Percentiles rank a stretch among this genome's conserved stretches.
Evolutionary conservation across 2,113 vertebrate species (phyloP).

Genomic region (Trichechus manatus): DNA sequence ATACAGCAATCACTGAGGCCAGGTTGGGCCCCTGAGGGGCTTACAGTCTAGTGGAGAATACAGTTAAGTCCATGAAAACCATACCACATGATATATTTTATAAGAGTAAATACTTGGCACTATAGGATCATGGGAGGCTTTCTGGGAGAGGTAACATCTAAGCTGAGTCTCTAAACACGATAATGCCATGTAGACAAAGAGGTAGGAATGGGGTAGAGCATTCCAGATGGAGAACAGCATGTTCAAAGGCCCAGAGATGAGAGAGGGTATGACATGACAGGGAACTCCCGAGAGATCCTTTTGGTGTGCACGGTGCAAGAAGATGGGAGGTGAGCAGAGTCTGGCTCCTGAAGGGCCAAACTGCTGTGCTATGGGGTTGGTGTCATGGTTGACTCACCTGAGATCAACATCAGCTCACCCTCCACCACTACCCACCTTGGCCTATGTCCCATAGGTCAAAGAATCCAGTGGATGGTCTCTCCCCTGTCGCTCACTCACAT

Average conservation of each 20-base stretch:
- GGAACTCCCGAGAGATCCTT: neutral
- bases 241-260: neutral
- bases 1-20: neutral
- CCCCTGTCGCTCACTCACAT: conserved; percentile 46
- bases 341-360: neutral
- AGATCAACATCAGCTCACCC: neutral
- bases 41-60: neutral
- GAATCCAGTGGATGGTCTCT: conserved; percentile 14
- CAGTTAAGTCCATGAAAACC: neutral
- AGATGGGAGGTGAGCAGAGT: neutral
- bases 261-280: neutral
- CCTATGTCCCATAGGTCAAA: neutral
- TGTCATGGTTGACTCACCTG: neutral
- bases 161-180: neutral
- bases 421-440: neutral
- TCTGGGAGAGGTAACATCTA: neutral
- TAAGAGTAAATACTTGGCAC: neutral
- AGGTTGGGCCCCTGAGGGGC: neutral
- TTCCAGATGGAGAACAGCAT: neutral
- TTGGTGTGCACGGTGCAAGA: neutral
- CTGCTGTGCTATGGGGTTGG: neutral
- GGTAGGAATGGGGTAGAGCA: neutral
- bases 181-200: neutral
- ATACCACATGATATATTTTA: accelerated
- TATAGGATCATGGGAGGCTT: neutral